phyloP scores from a whole-genome alignment of 2,888 invertebrate species.

The Brenthis hecate region DNA sequence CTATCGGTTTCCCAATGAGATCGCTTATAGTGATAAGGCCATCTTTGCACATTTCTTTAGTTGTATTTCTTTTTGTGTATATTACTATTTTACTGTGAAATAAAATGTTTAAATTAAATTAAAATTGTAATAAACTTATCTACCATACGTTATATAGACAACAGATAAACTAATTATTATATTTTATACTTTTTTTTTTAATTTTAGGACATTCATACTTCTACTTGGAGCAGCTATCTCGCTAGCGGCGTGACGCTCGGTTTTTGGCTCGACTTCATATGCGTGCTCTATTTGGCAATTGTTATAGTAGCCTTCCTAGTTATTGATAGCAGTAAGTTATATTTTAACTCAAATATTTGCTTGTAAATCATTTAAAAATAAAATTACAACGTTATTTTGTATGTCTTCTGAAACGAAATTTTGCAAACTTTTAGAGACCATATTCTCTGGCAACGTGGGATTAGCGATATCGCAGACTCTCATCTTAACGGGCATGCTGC shows the following conservation, averaged over 20 bases:
- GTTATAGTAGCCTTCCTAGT: slow-evolving; percentile 87
- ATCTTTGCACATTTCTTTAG: too few relatives aligned
- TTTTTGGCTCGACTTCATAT: slow-evolving; percentile 89
- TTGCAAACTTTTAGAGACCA: slow-evolving; percentile 59
- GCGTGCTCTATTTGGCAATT: slow-evolving; percentile 85
- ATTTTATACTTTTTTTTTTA: not conserved
- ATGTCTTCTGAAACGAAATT: not conserved
- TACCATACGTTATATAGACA: too few relatives aligned
- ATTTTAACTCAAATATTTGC: slow-evolving; percentile 20
- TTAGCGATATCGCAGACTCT: slow-evolving; percentile 86
- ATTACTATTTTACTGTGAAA: too few relatives aligned
- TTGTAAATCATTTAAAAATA: slow-evolving; percentile 14
- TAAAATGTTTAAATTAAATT: too few relatives aligned
- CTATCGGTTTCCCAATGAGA: too few relatives aligned
- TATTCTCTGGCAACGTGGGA: slow-evolving; percentile 86
- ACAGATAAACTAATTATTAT: too few relatives aligned
- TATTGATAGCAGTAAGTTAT: slow-evolving; percentile 75
- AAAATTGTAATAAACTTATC: too few relatives aligned
- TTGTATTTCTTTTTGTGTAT: too few relatives aligned
- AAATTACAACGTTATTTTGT: not conserved
- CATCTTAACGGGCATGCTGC: slow-evolving; percentile 87
- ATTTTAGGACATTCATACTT: slow-evolving; percentile 85
- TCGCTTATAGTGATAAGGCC: too few relatives aligned
- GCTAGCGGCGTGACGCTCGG: slow-evolving; percentile 88
- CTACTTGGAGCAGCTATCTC: slow-evolving; percentile 88